These are phyloP conservation scores for Struthidea cinerea DNA, from an alignment of 2,113 vertebrate species.

Conservation along the genomic window DNA sequence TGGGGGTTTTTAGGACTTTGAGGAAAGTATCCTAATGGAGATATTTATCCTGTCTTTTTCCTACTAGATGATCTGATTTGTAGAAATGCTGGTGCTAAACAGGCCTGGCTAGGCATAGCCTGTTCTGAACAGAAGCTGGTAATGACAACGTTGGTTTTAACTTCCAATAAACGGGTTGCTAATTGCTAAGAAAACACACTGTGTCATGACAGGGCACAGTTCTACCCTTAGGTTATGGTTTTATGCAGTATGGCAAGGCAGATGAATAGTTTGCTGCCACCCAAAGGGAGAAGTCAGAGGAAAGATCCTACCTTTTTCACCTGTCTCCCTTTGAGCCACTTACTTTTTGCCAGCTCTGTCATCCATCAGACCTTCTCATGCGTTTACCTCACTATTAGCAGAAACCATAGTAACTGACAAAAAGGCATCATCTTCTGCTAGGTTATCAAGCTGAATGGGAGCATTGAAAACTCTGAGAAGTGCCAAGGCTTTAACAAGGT, in stretches of 20 bases:
- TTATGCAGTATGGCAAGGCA: background rate
- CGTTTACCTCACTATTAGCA: background rate
- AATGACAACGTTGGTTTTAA: background rate
- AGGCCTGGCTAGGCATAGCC: background rate
- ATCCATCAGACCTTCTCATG: background rate
- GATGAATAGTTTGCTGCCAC: background rate
- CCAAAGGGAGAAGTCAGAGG: background rate
- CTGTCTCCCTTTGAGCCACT: background rate
- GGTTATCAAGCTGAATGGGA: background rate
- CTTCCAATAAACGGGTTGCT: background rate
- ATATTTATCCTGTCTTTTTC: background rate
- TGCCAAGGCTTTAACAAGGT: background rate
- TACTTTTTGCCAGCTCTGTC: background rate
- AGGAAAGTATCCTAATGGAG: background rate
- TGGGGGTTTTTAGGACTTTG: fast-evolving
- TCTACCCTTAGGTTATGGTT: background rate
- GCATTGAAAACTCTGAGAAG: background rate
- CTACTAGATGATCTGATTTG: background rate
- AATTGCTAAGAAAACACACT: background rate
- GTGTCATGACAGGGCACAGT: background rate
- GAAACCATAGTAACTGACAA: background rate
- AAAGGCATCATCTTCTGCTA: background rate
- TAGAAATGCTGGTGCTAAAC: background rate
- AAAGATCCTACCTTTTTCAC: background rate
- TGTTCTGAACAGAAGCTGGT: background rate